Conservation (phyloP, 1,140 invertebrate species). For the Drosophila serrata region DNA sequence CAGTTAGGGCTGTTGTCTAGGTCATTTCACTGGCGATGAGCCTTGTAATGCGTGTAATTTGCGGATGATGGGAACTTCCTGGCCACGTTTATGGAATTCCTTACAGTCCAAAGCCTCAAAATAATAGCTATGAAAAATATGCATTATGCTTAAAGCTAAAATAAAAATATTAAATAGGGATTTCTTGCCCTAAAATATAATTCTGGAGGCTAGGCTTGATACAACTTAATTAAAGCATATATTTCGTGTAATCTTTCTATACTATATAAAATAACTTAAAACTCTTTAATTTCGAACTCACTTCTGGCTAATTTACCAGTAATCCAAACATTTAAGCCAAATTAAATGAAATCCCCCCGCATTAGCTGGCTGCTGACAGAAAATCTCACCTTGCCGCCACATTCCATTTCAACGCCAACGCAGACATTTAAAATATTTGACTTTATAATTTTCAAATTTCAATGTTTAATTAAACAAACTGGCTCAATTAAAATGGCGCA, state of each 20-base stretch:
- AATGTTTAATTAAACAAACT: slow-evolving; percentile 68
- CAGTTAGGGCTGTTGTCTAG: slow-evolving; percentile 61
- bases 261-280: too few relatives aligned
- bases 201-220: too few relatives aligned
- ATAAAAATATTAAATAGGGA: background rate
- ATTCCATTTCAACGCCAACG: slow-evolving; percentile 23
- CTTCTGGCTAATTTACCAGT: too few relatives aligned
- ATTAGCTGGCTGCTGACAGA: background rate
- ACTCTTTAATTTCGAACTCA: background rate
- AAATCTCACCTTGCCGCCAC: slow-evolving; percentile 27
- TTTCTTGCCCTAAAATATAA: background rate
- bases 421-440: slow-evolving; percentile 50
- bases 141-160: background rate
- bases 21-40: slow-evolving; percentile 62
- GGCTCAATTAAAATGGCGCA: slow-evolving; percentile 60
- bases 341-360: slow-evolving; percentile 1
- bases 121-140: background rate
- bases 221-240: too few relatives aligned
- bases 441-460: slow-evolving; percentile 62
- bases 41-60: slow-evolving; percentile 72
- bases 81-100: slow-evolving; percentile 39
- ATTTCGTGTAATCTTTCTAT: too few relatives aligned
- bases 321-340: background rate
- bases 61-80: slow-evolving; percentile 26
- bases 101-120: slow-evolving; percentile 1